These are phyloP conservation scores for Mamestra configurata DNA, from an alignment of 1,140 invertebrate genomes.

Conservation along the genomic window DNA sequence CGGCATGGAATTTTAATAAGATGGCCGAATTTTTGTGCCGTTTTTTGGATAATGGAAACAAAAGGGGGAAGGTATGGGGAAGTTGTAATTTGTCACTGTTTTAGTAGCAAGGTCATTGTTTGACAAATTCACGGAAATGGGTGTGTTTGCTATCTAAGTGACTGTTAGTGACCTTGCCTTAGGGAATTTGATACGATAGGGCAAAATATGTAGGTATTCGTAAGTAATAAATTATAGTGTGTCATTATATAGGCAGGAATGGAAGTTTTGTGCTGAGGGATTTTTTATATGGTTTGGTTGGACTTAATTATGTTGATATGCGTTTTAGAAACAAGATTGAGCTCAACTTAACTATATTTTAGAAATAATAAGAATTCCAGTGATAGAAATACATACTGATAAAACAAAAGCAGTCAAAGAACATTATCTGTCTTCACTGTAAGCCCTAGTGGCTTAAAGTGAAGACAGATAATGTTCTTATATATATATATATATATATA, in stretches of 20 bases:
- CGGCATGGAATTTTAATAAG: constrained; percentile 48
- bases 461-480: no score
- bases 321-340: no score
- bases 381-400: no score
- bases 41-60: constrained; percentile 13
- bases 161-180: not conserved
- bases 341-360: no score
- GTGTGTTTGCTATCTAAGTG: not conserved
- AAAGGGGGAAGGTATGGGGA: not conserved
- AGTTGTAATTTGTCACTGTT: constrained; percentile 6
- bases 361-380: no score
- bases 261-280: no score
- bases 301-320: no score
- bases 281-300: no score
- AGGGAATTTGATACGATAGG: not conserved
- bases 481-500: no score
- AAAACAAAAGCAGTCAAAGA: no score
- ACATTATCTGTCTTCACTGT: no score
- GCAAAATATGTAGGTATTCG: not conserved
- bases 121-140: not conserved
- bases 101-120: not conserved
- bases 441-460: no score
- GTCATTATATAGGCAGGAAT: not conserved
- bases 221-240: not conserved
- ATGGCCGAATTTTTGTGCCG: constrained; percentile 20